Percentiles rank a stretch among this genome's conserved stretches.
These are phyloP conservation scores for Morus bassanus DNA, from an alignment of 2,797 vertebrate genomes.

Conservation along the genomic window DNA sequence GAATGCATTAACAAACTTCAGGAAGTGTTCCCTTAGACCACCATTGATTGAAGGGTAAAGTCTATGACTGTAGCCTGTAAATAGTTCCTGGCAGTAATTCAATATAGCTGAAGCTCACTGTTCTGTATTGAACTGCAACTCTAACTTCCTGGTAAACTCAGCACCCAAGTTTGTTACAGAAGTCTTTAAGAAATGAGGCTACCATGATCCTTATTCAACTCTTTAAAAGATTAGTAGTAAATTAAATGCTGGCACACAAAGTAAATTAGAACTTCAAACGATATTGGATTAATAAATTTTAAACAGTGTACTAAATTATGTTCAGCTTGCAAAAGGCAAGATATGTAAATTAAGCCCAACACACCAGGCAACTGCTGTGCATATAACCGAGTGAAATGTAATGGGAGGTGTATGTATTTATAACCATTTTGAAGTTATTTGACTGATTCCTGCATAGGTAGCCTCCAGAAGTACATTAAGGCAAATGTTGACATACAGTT, in stretches of 20 bases:
- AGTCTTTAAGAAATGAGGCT: constrained; percentile 34
- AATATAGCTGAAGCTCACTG: constrained; percentile 49
- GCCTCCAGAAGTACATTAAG: constrained; percentile 46
- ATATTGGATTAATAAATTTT: constrained; percentile 65
- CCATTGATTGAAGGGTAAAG: constrained; percentile 62
- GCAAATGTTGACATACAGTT: constrained; percentile 52
- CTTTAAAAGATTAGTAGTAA: constrained; percentile 60
- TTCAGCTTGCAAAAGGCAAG: constrained; percentile 64
- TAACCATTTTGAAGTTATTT: constrained; percentile 29
- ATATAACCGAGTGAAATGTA: constrained; percentile 53
- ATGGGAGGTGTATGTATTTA: constrained; percentile 26
- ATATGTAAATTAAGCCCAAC: constrained; percentile 63
- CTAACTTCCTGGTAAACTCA: constrained; percentile 23
- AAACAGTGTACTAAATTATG: constrained; percentile 63
- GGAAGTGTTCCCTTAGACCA: constrained; percentile 43
- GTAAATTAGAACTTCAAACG: constrained; percentile 68
- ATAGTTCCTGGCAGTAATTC: constrained; percentile 71
- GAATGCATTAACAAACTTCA: constrained; percentile 37
- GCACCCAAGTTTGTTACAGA: not conserved
- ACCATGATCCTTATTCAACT: constrained; percentile 36
- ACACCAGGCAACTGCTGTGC: constrained; percentile 38
- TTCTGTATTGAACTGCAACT: constrained; percentile 62
- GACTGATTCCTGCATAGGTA: constrained; percentile 30
- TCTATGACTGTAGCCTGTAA: constrained; percentile 59
- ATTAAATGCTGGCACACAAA: constrained; percentile 45